Percentiles rank a stretch among this genome's conserved stretches.
Conservation (phyloP, 2,113 vertebrate genomes). For the Mesembrinibis cayennensis region DNA sequence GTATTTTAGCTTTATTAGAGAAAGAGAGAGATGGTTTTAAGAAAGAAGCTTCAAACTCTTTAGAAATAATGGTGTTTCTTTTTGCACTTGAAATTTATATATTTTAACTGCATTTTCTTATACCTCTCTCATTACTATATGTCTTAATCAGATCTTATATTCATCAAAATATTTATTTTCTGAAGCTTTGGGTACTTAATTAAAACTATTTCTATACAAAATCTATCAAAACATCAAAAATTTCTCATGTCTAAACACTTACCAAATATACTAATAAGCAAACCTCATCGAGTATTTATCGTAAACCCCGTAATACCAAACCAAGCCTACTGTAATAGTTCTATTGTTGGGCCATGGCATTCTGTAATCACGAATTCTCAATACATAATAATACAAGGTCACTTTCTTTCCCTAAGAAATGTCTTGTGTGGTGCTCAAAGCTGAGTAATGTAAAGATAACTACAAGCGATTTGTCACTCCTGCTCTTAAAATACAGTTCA, state of each 20-base stretch:
- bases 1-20: constrained; percentile 23
- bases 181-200: constrained; percentile 31
- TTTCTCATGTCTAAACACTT: not conserved
- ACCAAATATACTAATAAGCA: not conserved
- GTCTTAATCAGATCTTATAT: constrained; percentile 25
- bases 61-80: not conserved
- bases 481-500: not conserved
- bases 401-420: not conserved
- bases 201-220: constrained; percentile 39
- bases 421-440: not conserved
- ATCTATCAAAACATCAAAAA: not conserved
- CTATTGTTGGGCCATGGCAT: not conserved
- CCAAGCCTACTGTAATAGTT: not conserved
- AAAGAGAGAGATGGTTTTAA: not conserved
- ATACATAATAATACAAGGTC: not conserved
- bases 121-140: not conserved
- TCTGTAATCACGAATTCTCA: not conserved
- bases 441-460: not conserved
- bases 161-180: constrained; percentile 28
- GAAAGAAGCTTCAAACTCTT: not conserved
- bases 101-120: constrained; percentile 35
- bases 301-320: not conserved
- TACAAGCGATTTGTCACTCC: not conserved
- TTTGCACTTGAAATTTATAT: constrained; percentile 45
- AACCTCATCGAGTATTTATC: not conserved